Percentiles rank a stretch among this genome's conserved stretches.
These are phyloP conservation scores for Halictus quadricinctus DNA, from an alignment of 2,888 invertebrate genomes.

Conservation along the genomic window DNA sequence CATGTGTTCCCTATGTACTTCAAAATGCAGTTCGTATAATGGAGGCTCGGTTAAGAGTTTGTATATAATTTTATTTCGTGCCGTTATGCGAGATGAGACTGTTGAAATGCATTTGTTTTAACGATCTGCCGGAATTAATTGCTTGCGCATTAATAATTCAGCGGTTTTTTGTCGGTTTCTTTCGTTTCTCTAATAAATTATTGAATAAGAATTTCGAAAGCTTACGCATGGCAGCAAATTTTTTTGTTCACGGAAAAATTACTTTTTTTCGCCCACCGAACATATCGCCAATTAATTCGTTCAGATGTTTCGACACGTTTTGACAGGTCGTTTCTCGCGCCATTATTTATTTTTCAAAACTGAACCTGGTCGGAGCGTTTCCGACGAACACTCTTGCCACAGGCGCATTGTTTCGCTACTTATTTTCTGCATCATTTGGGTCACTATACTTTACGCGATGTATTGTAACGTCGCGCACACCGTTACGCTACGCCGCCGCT, in stretches of 20 bases:
- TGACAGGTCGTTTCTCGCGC: background rate
- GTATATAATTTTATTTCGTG: no score
- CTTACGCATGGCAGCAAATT: background rate
- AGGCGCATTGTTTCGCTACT: background rate
- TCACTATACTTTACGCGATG: slow-evolving; percentile 41
- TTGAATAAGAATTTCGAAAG: background rate
- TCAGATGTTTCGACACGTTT: background rate
- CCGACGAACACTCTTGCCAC: background rate
- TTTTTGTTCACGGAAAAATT: background rate
- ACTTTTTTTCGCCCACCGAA: background rate
- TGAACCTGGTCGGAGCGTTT: background rate
- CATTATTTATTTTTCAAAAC: background rate
- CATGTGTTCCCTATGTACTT: no score
- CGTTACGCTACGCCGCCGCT: slow-evolving; percentile 37
- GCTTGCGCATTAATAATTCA: background rate
- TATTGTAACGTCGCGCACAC: slow-evolving; percentile 40
- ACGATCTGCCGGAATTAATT: background rate
- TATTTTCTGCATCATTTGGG: slow-evolving; percentile 34
- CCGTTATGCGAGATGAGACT: no score
- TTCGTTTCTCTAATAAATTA: background rate
- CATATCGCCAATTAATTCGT: background rate
- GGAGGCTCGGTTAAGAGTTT: no score
- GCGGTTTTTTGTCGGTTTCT: background rate
- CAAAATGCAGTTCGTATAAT: no score
- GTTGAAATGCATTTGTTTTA: background rate